Conservation (phyloP, 2,797 vertebrate species). For the Myotis findleyi region DNA sequence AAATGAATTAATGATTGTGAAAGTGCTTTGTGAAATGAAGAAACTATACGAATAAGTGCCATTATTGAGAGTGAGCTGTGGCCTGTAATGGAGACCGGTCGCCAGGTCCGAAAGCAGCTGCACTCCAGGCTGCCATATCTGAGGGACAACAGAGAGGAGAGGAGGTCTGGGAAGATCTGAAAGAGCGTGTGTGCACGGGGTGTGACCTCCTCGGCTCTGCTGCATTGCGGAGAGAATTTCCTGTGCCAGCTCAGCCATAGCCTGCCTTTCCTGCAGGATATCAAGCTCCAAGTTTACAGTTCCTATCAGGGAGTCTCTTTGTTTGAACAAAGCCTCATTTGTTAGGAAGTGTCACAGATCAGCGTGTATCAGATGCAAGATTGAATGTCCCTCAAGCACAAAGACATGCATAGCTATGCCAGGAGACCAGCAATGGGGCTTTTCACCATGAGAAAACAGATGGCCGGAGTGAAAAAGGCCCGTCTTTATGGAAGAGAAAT, state of each 20-base stretch:
- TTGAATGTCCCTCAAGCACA: constrained; percentile 89
- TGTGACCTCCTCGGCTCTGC: constrained; percentile 90
- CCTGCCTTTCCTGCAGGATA: constrained; percentile 80
- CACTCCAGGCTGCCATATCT: background rate
- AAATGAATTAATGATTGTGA: constrained; percentile 24
- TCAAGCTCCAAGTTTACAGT: constrained; percentile 85
- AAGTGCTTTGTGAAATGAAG: constrained; percentile 37
- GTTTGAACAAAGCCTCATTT: constrained; percentile 87
- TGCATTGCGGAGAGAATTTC: constrained; percentile 89
- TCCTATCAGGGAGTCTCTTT: constrained; percentile 83
- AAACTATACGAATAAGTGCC: background rate
- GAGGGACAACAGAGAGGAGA: constrained; percentile 46
- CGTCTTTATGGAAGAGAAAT: constrained; percentile 83
- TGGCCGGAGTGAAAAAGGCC: constrained; percentile 84
- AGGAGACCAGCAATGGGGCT: constrained; percentile 86
- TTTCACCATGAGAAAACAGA: constrained; percentile 88
- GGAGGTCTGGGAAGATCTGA: constrained; percentile 26
- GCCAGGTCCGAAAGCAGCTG: constrained; percentile 65
- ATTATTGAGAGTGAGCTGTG: background rate
- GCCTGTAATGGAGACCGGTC: constrained; percentile 1
- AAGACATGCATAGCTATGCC: constrained; percentile 86
- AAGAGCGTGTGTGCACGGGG: constrained; percentile 70
- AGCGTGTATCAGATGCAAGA: constrained; percentile 88
- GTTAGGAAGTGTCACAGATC: constrained; percentile 89
- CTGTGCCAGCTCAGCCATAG: constrained; percentile 80